phyloP scores from a whole-genome alignment of 2,113 vertebrate genomes.

The Oryzias curvinotus region DNA sequence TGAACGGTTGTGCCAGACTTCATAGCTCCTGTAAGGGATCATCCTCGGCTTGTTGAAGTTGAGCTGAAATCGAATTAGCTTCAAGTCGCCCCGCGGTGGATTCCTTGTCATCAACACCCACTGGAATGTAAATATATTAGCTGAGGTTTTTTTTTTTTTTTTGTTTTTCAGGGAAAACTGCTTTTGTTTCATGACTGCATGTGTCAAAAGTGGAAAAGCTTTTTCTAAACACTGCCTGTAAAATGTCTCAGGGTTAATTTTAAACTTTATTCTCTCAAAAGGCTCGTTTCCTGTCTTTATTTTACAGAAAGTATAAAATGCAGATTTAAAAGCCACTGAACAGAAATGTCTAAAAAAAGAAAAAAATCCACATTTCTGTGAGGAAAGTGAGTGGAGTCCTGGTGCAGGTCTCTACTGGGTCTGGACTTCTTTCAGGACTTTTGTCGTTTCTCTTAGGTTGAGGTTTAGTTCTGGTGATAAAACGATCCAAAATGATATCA shows the following conservation, averaged over 20 bases:
- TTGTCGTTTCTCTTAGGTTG: too few relatives aligned
- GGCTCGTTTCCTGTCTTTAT: conserved; percentile 4
- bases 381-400: too few relatives aligned
- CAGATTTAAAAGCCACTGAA: conserved; percentile 62
- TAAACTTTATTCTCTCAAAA: conserved; percentile 69
- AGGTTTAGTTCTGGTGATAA: too few relatives aligned
- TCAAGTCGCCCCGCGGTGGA: conserved; percentile 26
- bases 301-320: conserved; percentile 72
- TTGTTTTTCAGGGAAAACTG: conserved; percentile 35
- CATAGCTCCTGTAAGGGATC: conserved; percentile 31
- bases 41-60: conserved; percentile 21
- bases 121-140: conserved; percentile 54
- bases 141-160: not conserved
- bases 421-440: too few relatives aligned
- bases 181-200: conserved; percentile 38
- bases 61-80: conserved; percentile 43
- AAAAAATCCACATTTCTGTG: not conserved
- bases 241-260: conserved; percentile 46
- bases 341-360: conserved; percentile 27
- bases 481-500: too few relatives aligned
- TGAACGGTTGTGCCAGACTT: conserved; percentile 39
- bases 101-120: conserved; percentile 45
- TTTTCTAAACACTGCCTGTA: not conserved
- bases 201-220: conserved; percentile 48
- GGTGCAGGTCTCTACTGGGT: too few relatives aligned